These are phyloP conservation scores for Nasonia oneida DNA, from an alignment of 2,888 invertebrate species.

Conservation along the genomic window DNA sequence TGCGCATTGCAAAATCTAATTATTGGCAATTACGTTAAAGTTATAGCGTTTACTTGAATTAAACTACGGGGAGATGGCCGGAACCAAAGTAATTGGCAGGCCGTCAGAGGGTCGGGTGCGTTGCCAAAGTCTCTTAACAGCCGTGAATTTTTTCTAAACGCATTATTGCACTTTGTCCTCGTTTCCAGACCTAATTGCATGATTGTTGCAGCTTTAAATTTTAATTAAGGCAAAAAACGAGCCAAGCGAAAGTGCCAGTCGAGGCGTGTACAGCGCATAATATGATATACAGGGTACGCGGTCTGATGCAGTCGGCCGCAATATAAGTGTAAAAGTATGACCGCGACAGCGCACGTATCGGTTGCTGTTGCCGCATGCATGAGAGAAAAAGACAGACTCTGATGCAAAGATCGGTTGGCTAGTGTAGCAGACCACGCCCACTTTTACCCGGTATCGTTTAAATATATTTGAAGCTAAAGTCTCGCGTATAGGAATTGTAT, in stretches of 20 bases:
- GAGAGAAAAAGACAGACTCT: not conserved
- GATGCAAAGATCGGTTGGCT: not conserved
- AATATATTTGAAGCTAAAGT: not conserved
- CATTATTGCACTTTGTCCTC: not conserved
- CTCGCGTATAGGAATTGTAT: not conserved
- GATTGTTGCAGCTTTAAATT: not conserved
- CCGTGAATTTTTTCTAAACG: not conserved
- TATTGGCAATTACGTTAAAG: slow-evolving; percentile 71
- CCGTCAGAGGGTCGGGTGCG: not conserved
- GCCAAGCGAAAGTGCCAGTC: not conserved
- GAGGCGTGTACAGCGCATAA: not conserved
- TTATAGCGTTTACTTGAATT: slow-evolving; percentile 64
- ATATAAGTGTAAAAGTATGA: slow-evolving; percentile 2
- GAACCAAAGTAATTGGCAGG: slow-evolving; percentile 14
- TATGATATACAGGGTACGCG: not conserved
- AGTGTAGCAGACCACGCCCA: slow-evolving; percentile 1
- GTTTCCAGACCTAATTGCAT: slow-evolving; percentile 5
- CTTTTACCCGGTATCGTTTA: slow-evolving; percentile 38
- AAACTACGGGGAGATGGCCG: slow-evolving; percentile 49
- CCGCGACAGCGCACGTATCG: not conserved
- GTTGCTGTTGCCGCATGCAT: not conserved
- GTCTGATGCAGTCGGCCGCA: not conserved
- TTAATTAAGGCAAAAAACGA: not conserved
- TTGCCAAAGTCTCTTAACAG: slow-evolving; percentile 18
- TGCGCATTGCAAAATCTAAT: slow-evolving; percentile 70